Base-by-base conservation (phyloP, 2,797 vertebrate genomes). In the Hoplostethus mediterraneus region DNA sequence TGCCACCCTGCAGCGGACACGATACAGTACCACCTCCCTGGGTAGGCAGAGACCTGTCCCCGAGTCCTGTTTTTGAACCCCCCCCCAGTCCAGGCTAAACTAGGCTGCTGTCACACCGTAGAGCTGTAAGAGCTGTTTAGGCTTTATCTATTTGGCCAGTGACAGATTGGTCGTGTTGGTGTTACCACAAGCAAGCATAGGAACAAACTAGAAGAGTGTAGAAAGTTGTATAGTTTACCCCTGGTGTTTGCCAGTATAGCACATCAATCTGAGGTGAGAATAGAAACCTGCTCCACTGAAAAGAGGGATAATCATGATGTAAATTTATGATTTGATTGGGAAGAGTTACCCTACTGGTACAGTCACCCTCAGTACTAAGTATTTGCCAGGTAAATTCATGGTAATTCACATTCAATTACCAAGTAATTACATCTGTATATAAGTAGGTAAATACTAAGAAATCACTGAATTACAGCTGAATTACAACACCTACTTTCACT, bases 1-100 rank as follows among this genome's bases (percentile, higher is more conserved):
- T 6, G 74, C 86, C 79, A 93, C 93, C 1, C 83, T 96, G 82
- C 95, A 95, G 78, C 90, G 92, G 65, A 92, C 93, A 0, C 93
- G 87, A 72, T 96, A 95, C 87, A 95, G 93, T 73, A 91, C 90
- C 42, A 91, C 93, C 4, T 96, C 96, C 7, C 92, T 97, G 73
- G 94, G 95, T 86, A 92, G 87, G 68, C 89, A 90, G 63, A 92
- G 87, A 80, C 77, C 86, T 0, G 92, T 95, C 14, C 93, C 94
- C 0, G 91, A 95, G 67, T 93, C 94, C 65, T 95, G 94, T 82
- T 94, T 95, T 72, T 94, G 89, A 95, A 47, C 17, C 33, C 25
- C 33, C 25, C 21, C 9, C 44, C 33, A n/a, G 6, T 13, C 4
- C 67, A 47, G 8, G 8, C 33, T 40, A 3, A 53, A 31, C 7